phyloP scores from a whole-genome alignment of 2,888 invertebrate genomes.

The Cataglyphis cursor region DNA sequence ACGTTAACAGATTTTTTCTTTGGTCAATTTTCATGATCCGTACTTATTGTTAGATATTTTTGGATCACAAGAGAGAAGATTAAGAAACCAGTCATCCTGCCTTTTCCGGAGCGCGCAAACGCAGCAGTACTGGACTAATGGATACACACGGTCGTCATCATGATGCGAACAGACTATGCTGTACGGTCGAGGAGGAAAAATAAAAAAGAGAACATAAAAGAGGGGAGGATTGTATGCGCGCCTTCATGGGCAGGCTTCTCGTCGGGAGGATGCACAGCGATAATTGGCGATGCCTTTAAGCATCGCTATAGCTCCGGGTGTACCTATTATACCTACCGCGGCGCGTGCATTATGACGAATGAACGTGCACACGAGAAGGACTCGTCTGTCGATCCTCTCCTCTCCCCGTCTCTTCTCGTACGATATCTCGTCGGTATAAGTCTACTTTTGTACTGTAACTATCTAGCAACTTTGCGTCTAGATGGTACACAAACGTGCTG shows the following conservation, averaged over 20 bases:
- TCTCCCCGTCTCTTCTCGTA: not conserved
- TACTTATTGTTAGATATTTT: conserved; percentile 4
- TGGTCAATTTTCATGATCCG: not conserved
- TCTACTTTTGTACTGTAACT: conserved; percentile 14
- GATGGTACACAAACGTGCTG: not conserved
- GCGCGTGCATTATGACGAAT: conserved; percentile 67
- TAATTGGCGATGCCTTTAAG: conserved; percentile 70
- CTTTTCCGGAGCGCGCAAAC: conserved; percentile 65
- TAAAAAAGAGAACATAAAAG: conserved; percentile 33
- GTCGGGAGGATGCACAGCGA: conserved; percentile 61
- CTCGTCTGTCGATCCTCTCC: conserved; percentile 13
- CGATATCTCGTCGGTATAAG: not conserved
- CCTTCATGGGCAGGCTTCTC: conserved; percentile 41
- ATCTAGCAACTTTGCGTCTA: not conserved
- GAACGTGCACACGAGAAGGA: conserved; percentile 49
- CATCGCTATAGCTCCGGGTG: conserved; percentile 46
- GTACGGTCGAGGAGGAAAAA: conserved; percentile 6
- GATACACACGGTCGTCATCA: conserved; percentile 59
- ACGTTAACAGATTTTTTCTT: not conserved
- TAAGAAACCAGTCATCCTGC: conserved; percentile 61
- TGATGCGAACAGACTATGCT: conserved; percentile 37
- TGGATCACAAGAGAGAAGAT: not conserved
- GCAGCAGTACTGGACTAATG: conserved; percentile 62
- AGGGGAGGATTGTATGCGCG: not conserved
- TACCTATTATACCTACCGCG: conserved; percentile 66